Conservation (phyloP, 2,888 invertebrate genomes). For the Stramonita haemastoma region DNA sequence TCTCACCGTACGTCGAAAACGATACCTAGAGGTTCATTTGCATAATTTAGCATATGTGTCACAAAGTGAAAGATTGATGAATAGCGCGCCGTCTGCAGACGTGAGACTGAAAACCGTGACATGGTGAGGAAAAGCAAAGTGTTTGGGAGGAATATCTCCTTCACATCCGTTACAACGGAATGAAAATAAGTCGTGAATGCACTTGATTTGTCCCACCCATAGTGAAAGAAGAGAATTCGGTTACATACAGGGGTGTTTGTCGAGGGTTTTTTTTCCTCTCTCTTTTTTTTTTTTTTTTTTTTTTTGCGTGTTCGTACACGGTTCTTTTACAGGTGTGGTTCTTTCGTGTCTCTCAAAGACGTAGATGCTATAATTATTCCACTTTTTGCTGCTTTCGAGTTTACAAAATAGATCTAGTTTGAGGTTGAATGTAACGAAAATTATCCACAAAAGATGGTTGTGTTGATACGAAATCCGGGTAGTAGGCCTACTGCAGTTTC, state of each 20-base stretch:
- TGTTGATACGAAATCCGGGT: background rate
- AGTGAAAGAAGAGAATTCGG: background rate
- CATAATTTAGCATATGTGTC: conserved; percentile 16
- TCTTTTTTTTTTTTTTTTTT: background rate
- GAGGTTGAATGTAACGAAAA: background rate
- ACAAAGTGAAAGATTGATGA: background rate
- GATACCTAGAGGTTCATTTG: background rate
- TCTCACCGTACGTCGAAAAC: background rate
- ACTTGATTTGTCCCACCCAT: background rate
- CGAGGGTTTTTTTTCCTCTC: background rate
- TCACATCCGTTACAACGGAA: background rate
- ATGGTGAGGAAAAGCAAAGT: background rate
- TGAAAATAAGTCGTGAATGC: background rate
- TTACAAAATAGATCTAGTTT: background rate
- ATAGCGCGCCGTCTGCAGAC: background rate
- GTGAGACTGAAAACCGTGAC: background rate
- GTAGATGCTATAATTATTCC: background rate
- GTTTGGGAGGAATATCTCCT: conserved; percentile 7
- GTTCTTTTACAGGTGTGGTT: background rate
- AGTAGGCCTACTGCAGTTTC: background rate
- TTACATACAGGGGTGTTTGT: too few species aligned
- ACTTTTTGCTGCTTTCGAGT: too few species aligned
- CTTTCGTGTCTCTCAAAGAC: background rate
- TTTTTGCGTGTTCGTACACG: background rate
- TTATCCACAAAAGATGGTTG: background rate